phyloP scores from a whole-genome alignment of 2,113 vertebrate species.

The Pelvicachromis taeniatus region DNA sequence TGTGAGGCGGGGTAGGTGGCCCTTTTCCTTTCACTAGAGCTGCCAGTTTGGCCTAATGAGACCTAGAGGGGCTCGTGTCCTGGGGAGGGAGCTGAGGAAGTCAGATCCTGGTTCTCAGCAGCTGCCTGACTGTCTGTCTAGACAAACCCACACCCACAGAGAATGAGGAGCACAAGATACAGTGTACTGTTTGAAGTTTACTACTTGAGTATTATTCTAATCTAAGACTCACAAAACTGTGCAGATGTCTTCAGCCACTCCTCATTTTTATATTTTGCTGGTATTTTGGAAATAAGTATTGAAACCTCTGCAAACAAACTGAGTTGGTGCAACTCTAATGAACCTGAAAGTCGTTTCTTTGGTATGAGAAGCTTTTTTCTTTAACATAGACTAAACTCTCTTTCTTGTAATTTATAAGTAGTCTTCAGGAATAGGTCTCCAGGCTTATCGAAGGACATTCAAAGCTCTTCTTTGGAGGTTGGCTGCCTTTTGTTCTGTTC shows the following conservation, averaged over 20 bases:
- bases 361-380: background rate
- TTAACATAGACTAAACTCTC: background rate
- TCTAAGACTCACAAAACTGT: background rate
- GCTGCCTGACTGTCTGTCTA: conserved; percentile 1
- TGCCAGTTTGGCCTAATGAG: conserved; percentile 50
- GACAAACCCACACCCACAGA: background rate
- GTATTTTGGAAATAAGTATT: background rate
- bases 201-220: background rate
- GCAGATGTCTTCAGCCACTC: background rate
- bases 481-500: background rate
- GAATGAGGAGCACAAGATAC: background rate
- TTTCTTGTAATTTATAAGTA: background rate
- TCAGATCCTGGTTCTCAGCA: conserved; percentile 14
- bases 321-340: background rate
- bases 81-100: conserved; percentile 4
- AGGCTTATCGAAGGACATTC: background rate
- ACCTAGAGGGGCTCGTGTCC: conserved; percentile 18
- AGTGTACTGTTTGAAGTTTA: background rate
- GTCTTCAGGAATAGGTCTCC: background rate
- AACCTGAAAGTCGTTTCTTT: background rate
- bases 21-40: background rate
- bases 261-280: background rate
- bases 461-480: background rate
- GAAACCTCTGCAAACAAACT: background rate
- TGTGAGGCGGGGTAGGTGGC: background rate